Conservation (phyloP, 2,113 vertebrate genomes). For the Paedocypris sp. region DNA sequence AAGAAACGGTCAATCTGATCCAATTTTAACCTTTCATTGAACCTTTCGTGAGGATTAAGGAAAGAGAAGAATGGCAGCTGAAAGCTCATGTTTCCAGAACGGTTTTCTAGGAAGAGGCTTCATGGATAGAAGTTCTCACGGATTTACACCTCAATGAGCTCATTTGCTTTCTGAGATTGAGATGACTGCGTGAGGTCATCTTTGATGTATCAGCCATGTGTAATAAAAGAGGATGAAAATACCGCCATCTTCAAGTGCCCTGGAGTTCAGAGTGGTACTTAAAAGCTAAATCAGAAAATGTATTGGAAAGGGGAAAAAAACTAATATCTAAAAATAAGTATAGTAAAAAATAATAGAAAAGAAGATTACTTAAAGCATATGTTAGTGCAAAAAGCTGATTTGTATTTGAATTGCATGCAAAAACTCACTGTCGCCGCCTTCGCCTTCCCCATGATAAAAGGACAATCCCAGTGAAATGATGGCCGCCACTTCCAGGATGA, state of each 20-base stretch:
- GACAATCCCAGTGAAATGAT: conserved; percentile 90
- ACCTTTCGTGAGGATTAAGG: background rate
- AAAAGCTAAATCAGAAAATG: background rate
- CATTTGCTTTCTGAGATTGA: conserved; percentile 18
- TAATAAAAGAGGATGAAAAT: background rate
- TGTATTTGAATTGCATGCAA: no score
- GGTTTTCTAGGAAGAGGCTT: background rate
- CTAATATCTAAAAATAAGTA: no score
- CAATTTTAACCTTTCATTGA: background rate
- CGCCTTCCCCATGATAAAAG: conserved; percentile 79
- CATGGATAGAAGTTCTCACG: conserved; percentile 8
- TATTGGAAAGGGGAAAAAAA: no score
- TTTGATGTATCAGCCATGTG: background rate
- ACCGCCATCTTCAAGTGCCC: conserved; percentile 1
- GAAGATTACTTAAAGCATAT: no score
- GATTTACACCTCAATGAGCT: conserved; percentile 20
- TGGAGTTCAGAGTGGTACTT: background rate
- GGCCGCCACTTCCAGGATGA: conserved; percentile 92
- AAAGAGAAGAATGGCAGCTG: background rate
- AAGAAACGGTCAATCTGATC: background rate
- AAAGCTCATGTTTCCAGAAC: background rate
- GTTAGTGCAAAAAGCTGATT: no score
- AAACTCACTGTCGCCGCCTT: conserved; percentile 69
- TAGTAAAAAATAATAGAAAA: no score
- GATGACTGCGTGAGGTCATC: conserved; percentile 18